Evolutionary conservation across 2,113 vertebrate genomes (phyloP).

Genomic region (Grallaria varia): DNA sequence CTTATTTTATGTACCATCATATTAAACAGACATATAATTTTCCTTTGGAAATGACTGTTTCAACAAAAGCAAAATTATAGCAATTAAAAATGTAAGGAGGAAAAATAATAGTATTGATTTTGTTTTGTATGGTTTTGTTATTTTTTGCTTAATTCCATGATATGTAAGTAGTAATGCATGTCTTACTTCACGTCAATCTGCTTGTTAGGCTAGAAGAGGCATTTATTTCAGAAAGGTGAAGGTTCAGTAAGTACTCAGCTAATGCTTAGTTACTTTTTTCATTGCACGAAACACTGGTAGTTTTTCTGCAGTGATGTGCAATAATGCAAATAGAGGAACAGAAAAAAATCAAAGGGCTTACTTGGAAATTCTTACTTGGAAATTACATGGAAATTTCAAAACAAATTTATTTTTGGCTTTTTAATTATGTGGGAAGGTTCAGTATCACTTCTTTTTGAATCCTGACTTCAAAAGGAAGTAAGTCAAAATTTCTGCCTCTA

Average conservation of each 20-base stretch:
- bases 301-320: neutral
- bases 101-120: slow-evolving; percentile 5
- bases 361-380: slow-evolving; percentile 35
- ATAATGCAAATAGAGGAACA: slow-evolving; percentile 2
- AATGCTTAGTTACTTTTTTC: neutral
- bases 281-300: neutral
- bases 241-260: neutral
- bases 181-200: neutral
- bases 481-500: slow-evolving; percentile 5
- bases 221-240: neutral
- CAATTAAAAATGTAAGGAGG: neutral
- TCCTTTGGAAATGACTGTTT: slow-evolving; percentile 10
- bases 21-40: neutral
- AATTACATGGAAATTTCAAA: neutral
- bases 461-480: neutral
- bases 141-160: neutral
- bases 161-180: neutral
- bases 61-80: neutral
- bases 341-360: neutral
- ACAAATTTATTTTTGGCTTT: slow-evolving; percentile 28
- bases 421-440: slow-evolving; percentile 17
- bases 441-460: slow-evolving; percentile 10
- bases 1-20: neutral
- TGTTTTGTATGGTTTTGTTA: neutral
- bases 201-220: neutral